A percentile compares a stretch with the other conserved stretches of the same genome.
Conservation (phyloP, 2,888 invertebrate species). For the Horisme vitalbata region DNA sequence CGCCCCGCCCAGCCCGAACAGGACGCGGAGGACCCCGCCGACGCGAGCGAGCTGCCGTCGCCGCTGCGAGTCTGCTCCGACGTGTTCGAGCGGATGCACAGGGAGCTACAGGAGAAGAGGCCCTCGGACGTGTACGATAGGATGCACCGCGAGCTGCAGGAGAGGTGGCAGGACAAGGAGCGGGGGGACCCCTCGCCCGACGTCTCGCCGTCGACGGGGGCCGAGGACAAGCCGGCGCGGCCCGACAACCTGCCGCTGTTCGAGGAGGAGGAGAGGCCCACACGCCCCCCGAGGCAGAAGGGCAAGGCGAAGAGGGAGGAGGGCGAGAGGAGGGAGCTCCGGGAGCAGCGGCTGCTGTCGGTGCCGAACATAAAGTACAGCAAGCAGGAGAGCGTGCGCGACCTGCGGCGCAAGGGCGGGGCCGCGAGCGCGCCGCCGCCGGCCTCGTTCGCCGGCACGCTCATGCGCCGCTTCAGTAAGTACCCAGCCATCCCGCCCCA, state of each 20-base stretch:
- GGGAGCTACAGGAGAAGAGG: constrained; percentile 62
- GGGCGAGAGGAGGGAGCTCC: constrained; percentile 56
- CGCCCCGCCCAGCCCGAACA: constrained; percentile 44
- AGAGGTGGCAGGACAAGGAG: constrained; percentile 68
- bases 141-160: constrained; percentile 74
- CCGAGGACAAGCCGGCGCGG: constrained; percentile 53
- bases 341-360: constrained; percentile 88
- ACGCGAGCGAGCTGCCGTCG: constrained; percentile 36
- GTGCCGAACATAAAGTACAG: constrained; percentile 89
- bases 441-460: constrained; percentile 87
- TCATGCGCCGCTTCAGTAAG: constrained; percentile 95
- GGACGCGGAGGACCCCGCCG: constrained; percentile 8
- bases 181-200: constrained; percentile 42
- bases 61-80: constrained; percentile 67
- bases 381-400: constrained; percentile 76
- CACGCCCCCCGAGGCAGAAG: constrained; percentile 71
- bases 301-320: constrained; percentile 65
- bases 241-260: constrained; percentile 85
- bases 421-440: constrained; percentile 56
- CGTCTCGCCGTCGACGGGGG: constrained; percentile 8
- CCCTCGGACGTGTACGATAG: constrained; percentile 63
- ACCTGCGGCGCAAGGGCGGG: constrained; percentile 80
- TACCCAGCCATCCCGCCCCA: constrained; percentile 60
- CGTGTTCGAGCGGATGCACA: constrained; percentile 70
- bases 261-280: constrained; percentile 57